Percentiles rank a stretch among this genome's conserved stretches.
Conservation (phyloP, 2,888 invertebrate species). For the Anodontia alba region DNA sequence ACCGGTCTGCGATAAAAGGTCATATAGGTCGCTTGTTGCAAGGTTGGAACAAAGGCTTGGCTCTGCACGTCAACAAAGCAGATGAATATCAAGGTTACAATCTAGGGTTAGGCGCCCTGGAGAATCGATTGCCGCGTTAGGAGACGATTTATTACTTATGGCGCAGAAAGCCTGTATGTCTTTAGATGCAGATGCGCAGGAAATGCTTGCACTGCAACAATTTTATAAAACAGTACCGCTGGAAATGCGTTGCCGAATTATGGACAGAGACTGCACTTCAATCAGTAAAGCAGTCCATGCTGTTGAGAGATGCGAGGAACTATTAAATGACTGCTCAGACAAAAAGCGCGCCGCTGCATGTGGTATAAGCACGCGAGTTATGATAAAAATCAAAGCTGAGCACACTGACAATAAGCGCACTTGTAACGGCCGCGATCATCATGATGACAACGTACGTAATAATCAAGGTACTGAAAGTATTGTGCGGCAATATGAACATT, state of each 20-base stretch:
- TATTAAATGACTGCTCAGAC: not conserved
- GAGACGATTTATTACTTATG: conserved; percentile 20
- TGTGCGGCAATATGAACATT: not conserved
- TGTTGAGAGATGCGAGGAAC: conserved; percentile 28
- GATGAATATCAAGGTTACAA: conserved; percentile 17
- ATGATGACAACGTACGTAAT: too few species aligned
- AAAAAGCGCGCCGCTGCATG: not conserved
- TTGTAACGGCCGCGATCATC: too few species aligned
- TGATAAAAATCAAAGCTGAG: not conserved
- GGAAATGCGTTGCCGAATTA: conserved; percentile 28
- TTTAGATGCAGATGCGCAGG: too few species aligned
- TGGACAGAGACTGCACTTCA: conserved; percentile 25
- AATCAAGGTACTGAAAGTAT: conserved; percentile 3
- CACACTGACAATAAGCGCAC: too few species aligned
- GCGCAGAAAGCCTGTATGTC: conserved; percentile 13
- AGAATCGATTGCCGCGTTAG: conserved; percentile 25
- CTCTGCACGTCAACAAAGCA: conserved; percentile 8
- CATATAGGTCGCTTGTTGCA: not conserved
- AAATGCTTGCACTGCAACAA: conserved; percentile 24
- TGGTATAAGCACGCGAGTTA: too few species aligned
- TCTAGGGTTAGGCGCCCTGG: not conserved
- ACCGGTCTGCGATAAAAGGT: conserved; percentile 12
- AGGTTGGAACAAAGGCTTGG: conserved; percentile 25
- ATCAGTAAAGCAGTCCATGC: conserved; percentile 28
- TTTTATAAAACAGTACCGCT: conserved; percentile 19